A percentile compares a stretch with the other conserved stretches of the same genome.
Evolutionary conservation across 2,888 invertebrate genomes (phyloP).

Genomic region (Platycheirus rosarum): DNA sequence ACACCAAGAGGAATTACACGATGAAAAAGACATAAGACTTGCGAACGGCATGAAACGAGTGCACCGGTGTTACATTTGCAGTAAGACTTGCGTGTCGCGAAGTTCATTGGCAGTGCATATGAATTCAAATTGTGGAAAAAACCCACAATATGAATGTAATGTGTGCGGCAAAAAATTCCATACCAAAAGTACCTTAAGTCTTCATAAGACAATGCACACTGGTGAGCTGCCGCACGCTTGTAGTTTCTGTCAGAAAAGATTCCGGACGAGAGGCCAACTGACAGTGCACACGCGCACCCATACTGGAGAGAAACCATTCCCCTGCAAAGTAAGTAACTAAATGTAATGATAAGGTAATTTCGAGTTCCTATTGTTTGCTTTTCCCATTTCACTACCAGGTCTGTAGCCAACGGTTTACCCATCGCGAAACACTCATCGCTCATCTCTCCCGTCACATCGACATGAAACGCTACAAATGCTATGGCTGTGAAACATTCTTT

Average conservation of each 20-base stretch:
- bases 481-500: constrained; percentile 79
- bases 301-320: constrained; percentile 80
- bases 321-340: constrained; percentile 79
- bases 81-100: constrained; percentile 75
- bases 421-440: constrained; percentile 80
- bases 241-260: constrained; percentile 79
- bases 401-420: constrained; percentile 79
- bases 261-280: constrained; percentile 80
- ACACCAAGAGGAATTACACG: constrained; percentile 44
- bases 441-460: constrained; percentile 81
- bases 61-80: constrained; percentile 74
- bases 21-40: neutral
- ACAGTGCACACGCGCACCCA: constrained; percentile 80
- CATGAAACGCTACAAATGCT: constrained; percentile 81
- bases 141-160: constrained; percentile 76
- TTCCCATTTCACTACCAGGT: constrained; percentile 74
- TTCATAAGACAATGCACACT: constrained; percentile 80
- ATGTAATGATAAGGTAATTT: neutral
- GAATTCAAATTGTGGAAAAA: constrained; percentile 74
- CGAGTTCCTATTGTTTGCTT: neutral
- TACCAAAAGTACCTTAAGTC: constrained; percentile 78
- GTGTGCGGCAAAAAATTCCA: constrained; percentile 78
- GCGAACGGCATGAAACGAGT: neutral
- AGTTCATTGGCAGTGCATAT: constrained; percentile 75
- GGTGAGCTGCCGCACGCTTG: constrained; percentile 80